These are phyloP conservation scores for Drosophila arizonae DNA, from an alignment of 1,140 invertebrate species.

Conservation along the genomic window DNA sequence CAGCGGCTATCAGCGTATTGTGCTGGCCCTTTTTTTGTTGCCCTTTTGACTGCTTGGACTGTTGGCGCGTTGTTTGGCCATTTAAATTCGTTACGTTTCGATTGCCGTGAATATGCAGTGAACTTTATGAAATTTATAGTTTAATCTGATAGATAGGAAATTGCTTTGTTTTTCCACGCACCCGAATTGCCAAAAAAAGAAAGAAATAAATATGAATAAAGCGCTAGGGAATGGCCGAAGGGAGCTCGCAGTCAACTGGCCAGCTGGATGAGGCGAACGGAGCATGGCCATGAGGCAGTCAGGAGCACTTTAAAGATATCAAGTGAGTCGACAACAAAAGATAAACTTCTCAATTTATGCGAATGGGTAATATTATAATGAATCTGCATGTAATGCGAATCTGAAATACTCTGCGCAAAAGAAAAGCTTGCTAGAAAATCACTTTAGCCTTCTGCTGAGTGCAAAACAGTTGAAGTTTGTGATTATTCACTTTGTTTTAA, in stretches of 20 bases:
- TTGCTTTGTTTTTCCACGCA: slow-evolving; percentile 74
- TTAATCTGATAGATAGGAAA: slow-evolving; percentile 81
- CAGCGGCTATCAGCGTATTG: slow-evolving; percentile 15
- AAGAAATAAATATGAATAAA: slow-evolving; percentile 30
- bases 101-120: slow-evolving; percentile 79
- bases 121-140: slow-evolving; percentile 81
- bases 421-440: not conserved
- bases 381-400: not conserved
- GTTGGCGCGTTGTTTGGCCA: slow-evolving; percentile 70
- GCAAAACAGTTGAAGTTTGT: no score
- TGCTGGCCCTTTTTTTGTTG: slow-evolving; percentile 25
- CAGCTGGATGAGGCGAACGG: not conserved
- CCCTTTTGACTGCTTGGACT: slow-evolving; percentile 59
- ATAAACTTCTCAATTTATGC: slow-evolving; percentile 61
- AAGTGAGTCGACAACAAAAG: slow-evolving; percentile 53
- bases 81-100: slow-evolving; percentile 81
- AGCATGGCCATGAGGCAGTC: slow-evolving; percentile 19
- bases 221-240: not conserved
- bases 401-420: slow-evolving; percentile 5
- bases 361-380: slow-evolving; percentile 11
- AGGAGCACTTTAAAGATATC: slow-evolving; percentile 63
- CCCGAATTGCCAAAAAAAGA: slow-evolving; percentile 27
- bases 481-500: no score
- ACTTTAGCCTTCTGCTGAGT: no score
- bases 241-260: slow-evolving; percentile 19